Evolutionary conservation across 1,140 invertebrate species (phyloP).

Genomic region (Schlechtendalia chinensis): DNA sequence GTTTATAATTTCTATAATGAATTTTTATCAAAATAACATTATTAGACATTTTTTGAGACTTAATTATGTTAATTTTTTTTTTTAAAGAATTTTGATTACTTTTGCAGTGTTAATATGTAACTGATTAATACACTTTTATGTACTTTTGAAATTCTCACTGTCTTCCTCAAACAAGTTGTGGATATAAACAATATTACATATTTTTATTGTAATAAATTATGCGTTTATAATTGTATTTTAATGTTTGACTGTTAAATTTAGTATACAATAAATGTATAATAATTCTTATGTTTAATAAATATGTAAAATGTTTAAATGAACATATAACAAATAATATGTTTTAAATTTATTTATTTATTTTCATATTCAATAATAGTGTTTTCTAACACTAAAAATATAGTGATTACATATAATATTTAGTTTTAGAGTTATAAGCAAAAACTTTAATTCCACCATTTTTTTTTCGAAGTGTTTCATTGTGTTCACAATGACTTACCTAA

Average conservation of each 20-base stretch:
- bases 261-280: neutral
- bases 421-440: no score
- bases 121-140: neutral
- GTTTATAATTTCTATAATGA: neutral
- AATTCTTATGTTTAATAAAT: neutral
- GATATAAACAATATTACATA: neutral
- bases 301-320: neutral
- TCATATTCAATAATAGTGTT: no score
- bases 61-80: slow-evolving; percentile 24
- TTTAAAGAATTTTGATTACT: neutral
- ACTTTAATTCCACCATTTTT: no score
- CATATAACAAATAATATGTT: no score
- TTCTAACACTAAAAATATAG: no score
- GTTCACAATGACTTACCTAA: no score
- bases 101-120: slow-evolving; percentile 5
- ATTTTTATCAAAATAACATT: slow-evolving; percentile 8
- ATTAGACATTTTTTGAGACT: slow-evolving; percentile 33
- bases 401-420: no score
- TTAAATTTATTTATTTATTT: no score
- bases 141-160: neutral
- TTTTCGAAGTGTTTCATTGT: no score
- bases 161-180: neutral
- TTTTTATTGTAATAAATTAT: slow-evolving; percentile 3
- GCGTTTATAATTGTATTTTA: neutral
- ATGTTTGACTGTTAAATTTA: slow-evolving; percentile 31